Conservation (phyloP, 1,140 invertebrate species). For the Streblospio benedicti region DNA sequence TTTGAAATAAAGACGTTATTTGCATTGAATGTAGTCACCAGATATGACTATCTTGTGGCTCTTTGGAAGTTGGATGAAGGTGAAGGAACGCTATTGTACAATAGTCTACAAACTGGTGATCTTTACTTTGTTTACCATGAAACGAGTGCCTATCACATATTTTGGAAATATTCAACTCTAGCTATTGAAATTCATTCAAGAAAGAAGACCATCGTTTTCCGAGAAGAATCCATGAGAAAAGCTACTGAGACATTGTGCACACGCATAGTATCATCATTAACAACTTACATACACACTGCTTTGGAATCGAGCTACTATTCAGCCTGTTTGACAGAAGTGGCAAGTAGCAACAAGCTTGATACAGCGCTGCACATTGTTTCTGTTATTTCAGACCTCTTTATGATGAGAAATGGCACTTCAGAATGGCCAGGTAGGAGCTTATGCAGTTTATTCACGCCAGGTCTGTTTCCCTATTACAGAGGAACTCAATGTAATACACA, state of each 20-base stretch:
- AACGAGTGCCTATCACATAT: background rate
- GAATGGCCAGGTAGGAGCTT: background rate
- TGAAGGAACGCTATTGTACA: slow-evolving; percentile 15
- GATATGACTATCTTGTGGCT: slow-evolving; percentile 6
- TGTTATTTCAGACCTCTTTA: background rate
- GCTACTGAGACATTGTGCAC: slow-evolving; percentile 14
- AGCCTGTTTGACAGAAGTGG: slow-evolving; percentile 23
- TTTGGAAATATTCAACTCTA: slow-evolving; percentile 17
- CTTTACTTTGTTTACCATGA: slow-evolving; percentile 15
- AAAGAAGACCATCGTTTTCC: slow-evolving; percentile 1
- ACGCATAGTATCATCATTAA: slow-evolving; percentile 1
- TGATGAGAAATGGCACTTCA: background rate
- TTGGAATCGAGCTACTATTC: slow-evolving; percentile 18
- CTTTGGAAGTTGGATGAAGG: slow-evolving; percentile 27
- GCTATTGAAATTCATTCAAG: slow-evolving; percentile 6
- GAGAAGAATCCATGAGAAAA: background rate
- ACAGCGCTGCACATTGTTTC: background rate
- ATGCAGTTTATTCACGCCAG: background rate
- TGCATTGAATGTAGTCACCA: slow-evolving; percentile 16
- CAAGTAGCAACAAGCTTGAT: slow-evolving; percentile 4
- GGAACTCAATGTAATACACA: background rate
- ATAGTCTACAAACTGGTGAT: slow-evolving; percentile 9
- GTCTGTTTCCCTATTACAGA: background rate
- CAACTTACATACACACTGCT: background rate
- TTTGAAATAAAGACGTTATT: slow-evolving; percentile 15